Conservation (phyloP, 2,113 vertebrate species). For the Cyprinodon variegatus region DNA sequence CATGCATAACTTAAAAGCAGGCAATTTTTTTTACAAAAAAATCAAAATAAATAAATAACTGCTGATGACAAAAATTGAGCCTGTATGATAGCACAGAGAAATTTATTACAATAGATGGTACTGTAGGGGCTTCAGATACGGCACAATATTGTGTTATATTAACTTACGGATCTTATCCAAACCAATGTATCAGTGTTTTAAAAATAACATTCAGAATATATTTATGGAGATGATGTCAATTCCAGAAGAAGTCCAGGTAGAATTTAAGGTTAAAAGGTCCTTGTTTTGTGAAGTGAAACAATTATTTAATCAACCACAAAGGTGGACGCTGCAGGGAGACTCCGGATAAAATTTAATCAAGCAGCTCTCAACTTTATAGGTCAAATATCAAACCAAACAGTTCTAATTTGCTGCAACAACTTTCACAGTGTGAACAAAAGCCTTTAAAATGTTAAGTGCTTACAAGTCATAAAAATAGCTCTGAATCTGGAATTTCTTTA, state of each 20-base stretch:
- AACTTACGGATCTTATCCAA: neutral
- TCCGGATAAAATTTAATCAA: neutral
- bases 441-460: neutral
- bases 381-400: slow-evolving; percentile 13
- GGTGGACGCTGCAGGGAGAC: slow-evolving; percentile 1
- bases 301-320: slow-evolving; percentile 18
- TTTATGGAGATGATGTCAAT: neutral
- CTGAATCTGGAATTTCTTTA: neutral
- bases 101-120: no score
- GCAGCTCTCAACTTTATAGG: slow-evolving; percentile 26
- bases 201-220: neutral
- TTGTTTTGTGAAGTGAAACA: neutral
- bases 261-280: neutral
- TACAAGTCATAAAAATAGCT: no score
- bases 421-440: neutral
- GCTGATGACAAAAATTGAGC: no score
- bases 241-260: neutral
- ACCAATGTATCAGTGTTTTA: neutral
- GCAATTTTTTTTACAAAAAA: no score
- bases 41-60: no score
- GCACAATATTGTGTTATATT: neutral
- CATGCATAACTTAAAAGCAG: neutral
- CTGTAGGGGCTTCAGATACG: neutral
- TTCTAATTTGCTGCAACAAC: slow-evolving; percentile 12
- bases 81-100: neutral